These are phyloP conservation scores for Agelas oroides DNA, from an alignment of 37 sponge, comb jelly and placozoan species.

Conservation along the genomic window DNA sequence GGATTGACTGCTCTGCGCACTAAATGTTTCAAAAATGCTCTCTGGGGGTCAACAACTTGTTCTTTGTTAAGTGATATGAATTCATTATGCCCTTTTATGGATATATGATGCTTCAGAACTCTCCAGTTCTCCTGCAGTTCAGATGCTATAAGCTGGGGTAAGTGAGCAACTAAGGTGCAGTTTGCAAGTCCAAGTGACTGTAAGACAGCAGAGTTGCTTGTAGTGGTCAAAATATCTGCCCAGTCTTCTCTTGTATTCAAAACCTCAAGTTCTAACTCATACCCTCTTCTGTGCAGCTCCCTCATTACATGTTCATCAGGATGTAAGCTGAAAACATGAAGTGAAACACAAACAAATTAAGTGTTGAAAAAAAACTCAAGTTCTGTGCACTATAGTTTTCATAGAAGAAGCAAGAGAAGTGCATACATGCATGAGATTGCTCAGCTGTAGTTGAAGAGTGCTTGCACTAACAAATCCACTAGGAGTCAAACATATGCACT, in stretches of 20 bases:
- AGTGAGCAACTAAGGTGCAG: conserved; percentile 4
- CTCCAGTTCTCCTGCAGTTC: conserved; percentile 33
- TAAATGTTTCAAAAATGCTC: too few species aligned
- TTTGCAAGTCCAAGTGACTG: not conserved
- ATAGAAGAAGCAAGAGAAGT: too few species aligned
- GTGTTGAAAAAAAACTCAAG: too few species aligned
- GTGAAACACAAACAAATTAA: not conserved
- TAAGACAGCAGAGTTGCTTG: not conserved
- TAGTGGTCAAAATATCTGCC: not conserved
- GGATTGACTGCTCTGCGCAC: too few species aligned
- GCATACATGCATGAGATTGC: too few species aligned
- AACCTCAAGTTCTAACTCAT: conserved; percentile 10
- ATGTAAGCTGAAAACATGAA: not conserved
- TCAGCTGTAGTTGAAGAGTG: too few species aligned
- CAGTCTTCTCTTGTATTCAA: conserved; percentile 4
- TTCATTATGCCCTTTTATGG: too few species aligned
- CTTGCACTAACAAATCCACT: too few species aligned
- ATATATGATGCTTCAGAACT: not conserved
- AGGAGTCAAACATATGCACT: too few species aligned
- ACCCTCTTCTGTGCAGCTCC: not conserved
- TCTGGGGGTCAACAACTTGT: too few species aligned
- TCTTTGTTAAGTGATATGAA: too few species aligned
- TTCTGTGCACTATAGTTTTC: too few species aligned
- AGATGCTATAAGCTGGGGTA: not conserved
- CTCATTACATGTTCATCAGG: not conserved